These are phyloP conservation scores for Pseudocheirus occidentalis DNA, from an alignment of 2,797 vertebrate genomes.

Conservation along the genomic window DNA sequence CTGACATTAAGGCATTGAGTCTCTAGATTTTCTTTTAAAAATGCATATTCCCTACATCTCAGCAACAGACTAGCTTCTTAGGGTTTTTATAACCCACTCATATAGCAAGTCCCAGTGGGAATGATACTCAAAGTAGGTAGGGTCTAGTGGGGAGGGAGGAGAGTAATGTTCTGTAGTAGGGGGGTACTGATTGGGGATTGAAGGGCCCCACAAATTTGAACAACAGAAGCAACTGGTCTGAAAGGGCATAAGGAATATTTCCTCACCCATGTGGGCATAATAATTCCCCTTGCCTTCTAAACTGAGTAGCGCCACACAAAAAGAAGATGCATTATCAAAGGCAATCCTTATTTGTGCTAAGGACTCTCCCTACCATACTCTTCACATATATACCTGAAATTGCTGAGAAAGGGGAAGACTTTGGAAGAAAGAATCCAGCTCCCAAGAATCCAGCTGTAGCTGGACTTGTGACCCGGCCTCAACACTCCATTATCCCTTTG, in stretches of 20 bases:
- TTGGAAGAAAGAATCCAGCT: not conserved
- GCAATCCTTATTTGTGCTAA: not conserved
- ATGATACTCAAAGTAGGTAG: not conserved
- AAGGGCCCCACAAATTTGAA: not conserved
- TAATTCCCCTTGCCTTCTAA: not conserved
- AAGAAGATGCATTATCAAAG: not conserved
- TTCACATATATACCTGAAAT: not conserved
- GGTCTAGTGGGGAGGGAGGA: not conserved
- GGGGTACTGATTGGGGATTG: not conserved
- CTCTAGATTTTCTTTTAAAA: not conserved
- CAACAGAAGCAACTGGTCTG: not conserved
- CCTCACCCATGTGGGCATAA: not conserved
- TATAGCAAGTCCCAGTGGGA: not conserved
- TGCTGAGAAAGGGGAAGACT: not conserved
- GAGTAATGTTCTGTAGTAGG: not conserved
- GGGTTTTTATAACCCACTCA: not conserved
- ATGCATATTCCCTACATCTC: not conserved
- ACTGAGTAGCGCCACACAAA: not conserved
- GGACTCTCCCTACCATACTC: not conserved
- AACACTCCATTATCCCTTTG: not conserved
- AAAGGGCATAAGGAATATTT: not conserved
- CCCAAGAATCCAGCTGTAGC: not conserved
- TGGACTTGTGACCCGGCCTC: not conserved
- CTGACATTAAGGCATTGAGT: not conserved
- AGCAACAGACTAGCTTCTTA: not conserved